phyloP scores from a whole-genome alignment of 2,888 invertebrate genomes.

The Nasonia oneida region DNA sequence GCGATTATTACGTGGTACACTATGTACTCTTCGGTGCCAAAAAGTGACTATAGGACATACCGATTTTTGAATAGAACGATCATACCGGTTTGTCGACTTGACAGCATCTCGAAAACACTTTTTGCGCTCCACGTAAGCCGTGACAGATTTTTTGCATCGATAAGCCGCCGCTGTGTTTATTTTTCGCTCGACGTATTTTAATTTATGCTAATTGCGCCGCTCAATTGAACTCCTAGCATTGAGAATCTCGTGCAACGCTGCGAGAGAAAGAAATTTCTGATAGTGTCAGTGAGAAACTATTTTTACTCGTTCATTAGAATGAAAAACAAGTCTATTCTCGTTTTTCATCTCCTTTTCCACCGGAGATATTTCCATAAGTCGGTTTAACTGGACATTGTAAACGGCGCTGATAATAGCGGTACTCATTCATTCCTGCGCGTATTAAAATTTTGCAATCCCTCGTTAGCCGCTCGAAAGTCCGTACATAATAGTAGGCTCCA shows the following conservation, averaged over 20 bases:
- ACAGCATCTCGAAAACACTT: background rate
- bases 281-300: background rate
- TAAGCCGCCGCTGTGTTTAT: background rate
- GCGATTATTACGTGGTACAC: slow-evolving; percentile 13
- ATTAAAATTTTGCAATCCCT: background rate
- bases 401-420: background rate
- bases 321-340: slow-evolving; percentile 7
- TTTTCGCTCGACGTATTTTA: slow-evolving; percentile 16
- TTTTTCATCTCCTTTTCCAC: background rate
- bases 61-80: background rate
- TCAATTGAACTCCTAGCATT: slow-evolving; percentile 1
- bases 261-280: background rate
- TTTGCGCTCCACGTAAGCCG: background rate
- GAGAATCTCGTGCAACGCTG: background rate
- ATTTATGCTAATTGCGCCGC: slow-evolving; percentile 9
- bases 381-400: background rate
- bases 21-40: background rate
- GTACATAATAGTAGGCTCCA: background rate
- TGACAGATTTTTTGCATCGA: background rate
- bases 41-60: background rate
- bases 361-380: background rate
- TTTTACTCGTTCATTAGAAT: slow-evolving; percentile 10
- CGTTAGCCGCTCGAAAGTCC: background rate
- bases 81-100: background rate
- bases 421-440: background rate